Conservation (phyloP, 1,140 invertebrate genomes). For the Acromyrmex heyeri region DNA sequence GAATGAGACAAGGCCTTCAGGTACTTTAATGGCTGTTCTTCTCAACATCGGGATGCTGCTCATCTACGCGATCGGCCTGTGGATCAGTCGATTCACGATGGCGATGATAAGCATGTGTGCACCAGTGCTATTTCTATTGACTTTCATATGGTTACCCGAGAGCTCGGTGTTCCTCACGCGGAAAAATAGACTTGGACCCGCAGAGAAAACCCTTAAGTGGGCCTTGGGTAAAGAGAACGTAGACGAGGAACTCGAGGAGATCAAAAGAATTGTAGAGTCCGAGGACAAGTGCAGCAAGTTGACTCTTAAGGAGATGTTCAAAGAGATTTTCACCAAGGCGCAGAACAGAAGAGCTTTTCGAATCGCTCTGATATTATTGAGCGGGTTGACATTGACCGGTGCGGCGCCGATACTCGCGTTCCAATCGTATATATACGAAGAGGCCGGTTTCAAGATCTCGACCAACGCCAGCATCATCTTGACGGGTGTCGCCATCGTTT, state of each 20-base stretch:
- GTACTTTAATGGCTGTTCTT: conserved; percentile 87
- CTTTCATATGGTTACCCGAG: conserved; percentile 86
- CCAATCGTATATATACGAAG: conserved; percentile 91
- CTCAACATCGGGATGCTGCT: conserved; percentile 88
- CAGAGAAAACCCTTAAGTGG: conserved; percentile 88
- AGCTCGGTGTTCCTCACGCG: conserved; percentile 84
- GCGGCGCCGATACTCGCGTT: conserved; percentile 95
- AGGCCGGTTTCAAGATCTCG: conserved; percentile 90
- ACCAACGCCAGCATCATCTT: conserved; percentile 91
- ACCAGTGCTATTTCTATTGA: conserved; percentile 86
- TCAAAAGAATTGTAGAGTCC: conserved; percentile 88
- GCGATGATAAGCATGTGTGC: conserved; percentile 81
- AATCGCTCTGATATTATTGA: conserved; percentile 92
- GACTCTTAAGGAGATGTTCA: conserved; percentile 78
- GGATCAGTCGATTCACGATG: conserved; percentile 80
- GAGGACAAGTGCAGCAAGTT: conserved; percentile 85
- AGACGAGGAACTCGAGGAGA: conserved; percentile 87
- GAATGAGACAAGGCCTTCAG: conserved; percentile 43
- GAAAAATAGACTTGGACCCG: conserved; percentile 85
- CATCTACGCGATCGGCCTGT: conserved; percentile 87
- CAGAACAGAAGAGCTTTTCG: conserved; percentile 90
- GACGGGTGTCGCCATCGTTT: conserved; percentile 92
- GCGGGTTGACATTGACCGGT: conserved; percentile 93
- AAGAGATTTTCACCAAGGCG: conserved; percentile 87
- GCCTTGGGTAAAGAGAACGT: conserved; percentile 89